Conservation (phyloP, 1,140 invertebrate species). For the Scaptomyza pallida region DNA sequence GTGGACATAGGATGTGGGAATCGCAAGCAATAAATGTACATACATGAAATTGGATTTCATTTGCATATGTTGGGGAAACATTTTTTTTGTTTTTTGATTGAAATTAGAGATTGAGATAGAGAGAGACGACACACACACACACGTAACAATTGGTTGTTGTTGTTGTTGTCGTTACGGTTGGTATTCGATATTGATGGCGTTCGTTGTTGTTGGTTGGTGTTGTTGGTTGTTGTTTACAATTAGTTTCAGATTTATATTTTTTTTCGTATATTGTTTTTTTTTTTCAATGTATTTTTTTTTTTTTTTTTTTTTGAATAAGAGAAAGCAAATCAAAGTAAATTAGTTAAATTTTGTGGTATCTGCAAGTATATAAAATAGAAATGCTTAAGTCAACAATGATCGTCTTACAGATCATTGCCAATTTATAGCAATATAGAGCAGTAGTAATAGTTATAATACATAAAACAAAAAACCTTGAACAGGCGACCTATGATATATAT, state of each 20-base stretch:
- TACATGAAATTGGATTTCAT: slow-evolving; percentile 71
- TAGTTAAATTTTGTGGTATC: slow-evolving; percentile 83
- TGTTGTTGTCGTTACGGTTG: not conserved
- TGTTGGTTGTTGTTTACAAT: slow-evolving; percentile 65
- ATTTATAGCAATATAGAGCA: slow-evolving; percentile 65
- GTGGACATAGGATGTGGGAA: slow-evolving; percentile 32
- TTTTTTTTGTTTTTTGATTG: too few species aligned
- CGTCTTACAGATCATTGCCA: slow-evolving; percentile 70
- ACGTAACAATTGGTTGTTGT: slow-evolving; percentile 8
- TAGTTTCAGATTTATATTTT: slow-evolving; percentile 55
- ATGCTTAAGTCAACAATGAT: slow-evolving; percentile 82
- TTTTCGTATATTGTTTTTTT: slow-evolving; percentile 50
- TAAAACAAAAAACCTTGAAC: slow-evolving; percentile 35
- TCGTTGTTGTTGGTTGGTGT: slow-evolving; percentile 60
- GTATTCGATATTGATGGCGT: not conserved
- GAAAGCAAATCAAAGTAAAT: slow-evolving; percentile 84
- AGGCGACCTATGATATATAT: slow-evolving; percentile 23
- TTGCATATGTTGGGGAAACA: slow-evolving; percentile 51
- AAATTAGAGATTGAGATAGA: not conserved
- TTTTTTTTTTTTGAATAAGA: slow-evolving; percentile 79
- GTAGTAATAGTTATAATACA: slow-evolving; percentile 46
- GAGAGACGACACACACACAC: slow-evolving; percentile 22
- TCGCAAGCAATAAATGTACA: slow-evolving; percentile 79
- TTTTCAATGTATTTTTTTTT: slow-evolving; percentile 24
- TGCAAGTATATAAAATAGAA: slow-evolving; percentile 83